Base-by-base conservation (phyloP, 2,888 invertebrate genomes). In the Tyria jacobaeae region DNA sequence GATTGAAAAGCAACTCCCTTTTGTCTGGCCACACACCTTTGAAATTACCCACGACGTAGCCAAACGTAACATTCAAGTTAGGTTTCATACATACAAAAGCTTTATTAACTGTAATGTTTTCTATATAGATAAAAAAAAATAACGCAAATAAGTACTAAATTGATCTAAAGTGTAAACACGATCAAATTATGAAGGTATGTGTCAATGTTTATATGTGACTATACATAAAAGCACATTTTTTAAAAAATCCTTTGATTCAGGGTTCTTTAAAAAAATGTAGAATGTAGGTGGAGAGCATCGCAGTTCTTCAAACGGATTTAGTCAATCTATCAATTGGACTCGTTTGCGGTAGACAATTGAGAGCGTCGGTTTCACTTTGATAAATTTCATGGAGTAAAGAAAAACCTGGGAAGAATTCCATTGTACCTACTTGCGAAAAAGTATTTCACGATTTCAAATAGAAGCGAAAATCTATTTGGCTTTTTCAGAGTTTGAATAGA, bases 1-100 rank as follows among this genome's bases (percentile, higher is more conserved):
- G 80, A 39, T 85, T 84, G 0, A 91, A 74, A 0, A 90, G 57
- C 44, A 90, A 6, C 4, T 90, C 85, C 56, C 87, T 84, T 17
- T 73, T 49, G 71, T 90, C 87, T 14, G 81, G 70, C 0, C 81
- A 86, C 51, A 53, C 37, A 1, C 74, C 27, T 58, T 64, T 60
- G 59, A 70, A 82, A 10, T 24, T 60, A 7, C 68, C 66, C 6
- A 71, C 35, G 1, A 89, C 71, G 7, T 76, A 81, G 6, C 89
- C 90, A 60, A 87, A 83, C 2, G 81, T 86, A 3, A 90, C 70
- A 3, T 76, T 64, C 27, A 82, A 59, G 57, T 82, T 85, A 4
- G 70, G 70, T 63, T 82, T 81, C n/a, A 78, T 64, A 7, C n/a
- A 1, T 65, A 81, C 82, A 70, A 89, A 90, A 0, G 75, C 60